Conservation (phyloP, 2,888 invertebrate species). For the Andricus curvator region DNA sequence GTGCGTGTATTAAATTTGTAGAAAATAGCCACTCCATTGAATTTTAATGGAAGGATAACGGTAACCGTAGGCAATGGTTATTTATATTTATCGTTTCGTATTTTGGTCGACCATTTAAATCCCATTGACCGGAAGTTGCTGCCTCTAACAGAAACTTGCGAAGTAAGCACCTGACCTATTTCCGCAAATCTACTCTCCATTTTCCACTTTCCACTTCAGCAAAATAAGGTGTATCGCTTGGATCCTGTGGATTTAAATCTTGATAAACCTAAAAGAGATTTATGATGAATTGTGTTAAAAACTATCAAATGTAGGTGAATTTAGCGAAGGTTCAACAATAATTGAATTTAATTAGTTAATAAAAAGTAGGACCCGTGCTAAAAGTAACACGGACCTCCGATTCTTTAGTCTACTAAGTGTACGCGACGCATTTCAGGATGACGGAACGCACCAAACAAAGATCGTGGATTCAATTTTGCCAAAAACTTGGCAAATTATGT, state of each 20-base stretch:
- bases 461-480: too few relatives aligned
- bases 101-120: slow-evolving; percentile 53
- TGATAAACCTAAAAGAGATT: too few relatives aligned
- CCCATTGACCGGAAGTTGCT: slow-evolving; percentile 53
- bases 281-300: too few relatives aligned
- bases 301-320: too few relatives aligned
- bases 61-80: slow-evolving; percentile 41
- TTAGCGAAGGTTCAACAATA: too few relatives aligned
- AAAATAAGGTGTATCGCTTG: neutral
- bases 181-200: neutral
- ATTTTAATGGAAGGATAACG: slow-evolving; percentile 6
- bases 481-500: too few relatives aligned
- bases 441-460: too few relatives aligned
- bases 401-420: too few relatives aligned
- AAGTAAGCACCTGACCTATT: slow-evolving; percentile 7
- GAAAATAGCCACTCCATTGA: slow-evolving; percentile 19
- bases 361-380: too few relatives aligned
- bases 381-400: too few relatives aligned
- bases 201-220: neutral
- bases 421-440: too few relatives aligned
- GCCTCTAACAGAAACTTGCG: slow-evolving; percentile 7
- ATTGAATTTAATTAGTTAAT: too few relatives aligned
- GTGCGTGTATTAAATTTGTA: slow-evolving; percentile 20
- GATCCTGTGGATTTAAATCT: neutral
- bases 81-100: slow-evolving; percentile 52